Evolutionary conservation across 2,797 vertebrate genomes (phyloP).

Genomic region (Acestrorhynchus altus): DNA sequence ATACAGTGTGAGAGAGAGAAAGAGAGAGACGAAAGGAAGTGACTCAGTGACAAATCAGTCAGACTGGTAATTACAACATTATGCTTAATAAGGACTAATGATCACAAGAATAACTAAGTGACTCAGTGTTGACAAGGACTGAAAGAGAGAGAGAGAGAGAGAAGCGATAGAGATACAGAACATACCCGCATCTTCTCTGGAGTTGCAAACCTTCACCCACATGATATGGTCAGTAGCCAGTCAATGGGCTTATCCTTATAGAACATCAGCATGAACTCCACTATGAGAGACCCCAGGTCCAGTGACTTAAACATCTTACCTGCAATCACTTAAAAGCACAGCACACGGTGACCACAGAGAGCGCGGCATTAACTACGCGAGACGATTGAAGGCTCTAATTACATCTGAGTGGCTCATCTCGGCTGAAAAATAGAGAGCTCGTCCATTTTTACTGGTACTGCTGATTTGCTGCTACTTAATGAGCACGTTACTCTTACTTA

Average conservation of each 20-base stretch:
- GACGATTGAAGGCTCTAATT: not conserved
- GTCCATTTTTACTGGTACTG: not conserved
- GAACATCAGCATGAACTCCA: constrained; percentile 99
- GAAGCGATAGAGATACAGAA: constrained; percentile 31
- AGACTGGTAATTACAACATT: constrained; percentile 28
- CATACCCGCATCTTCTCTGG: constrained; percentile 97
- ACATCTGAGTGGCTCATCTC: constrained; percentile 18
- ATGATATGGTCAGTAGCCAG: constrained; percentile 98
- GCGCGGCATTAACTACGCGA: constrained; percentile 8
- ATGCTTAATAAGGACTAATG: constrained; percentile 28
- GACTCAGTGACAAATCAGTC: constrained; percentile 25
- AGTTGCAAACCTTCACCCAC: constrained; percentile 99
- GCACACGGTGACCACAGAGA: constrained; percentile 14
- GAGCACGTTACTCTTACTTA: too few relatives aligned
- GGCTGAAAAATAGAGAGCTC: constrained; percentile 28
- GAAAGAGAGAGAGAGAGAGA: not conserved
- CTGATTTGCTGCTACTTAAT: too few relatives aligned
- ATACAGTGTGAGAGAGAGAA: not conserved
- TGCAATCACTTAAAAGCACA: constrained; percentile 60
- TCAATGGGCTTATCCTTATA: constrained; percentile 99
- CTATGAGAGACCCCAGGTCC: constrained; percentile 95
- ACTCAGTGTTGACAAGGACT: not conserved
- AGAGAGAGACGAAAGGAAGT: not conserved
- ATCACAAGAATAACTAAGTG: constrained; percentile 17
- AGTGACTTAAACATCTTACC: constrained; percentile 98